Percentiles rank a stretch among this genome's conserved stretches.
Conservation (phyloP, 2,113 vertebrate genomes). For the Siniperca knerii region DNA sequence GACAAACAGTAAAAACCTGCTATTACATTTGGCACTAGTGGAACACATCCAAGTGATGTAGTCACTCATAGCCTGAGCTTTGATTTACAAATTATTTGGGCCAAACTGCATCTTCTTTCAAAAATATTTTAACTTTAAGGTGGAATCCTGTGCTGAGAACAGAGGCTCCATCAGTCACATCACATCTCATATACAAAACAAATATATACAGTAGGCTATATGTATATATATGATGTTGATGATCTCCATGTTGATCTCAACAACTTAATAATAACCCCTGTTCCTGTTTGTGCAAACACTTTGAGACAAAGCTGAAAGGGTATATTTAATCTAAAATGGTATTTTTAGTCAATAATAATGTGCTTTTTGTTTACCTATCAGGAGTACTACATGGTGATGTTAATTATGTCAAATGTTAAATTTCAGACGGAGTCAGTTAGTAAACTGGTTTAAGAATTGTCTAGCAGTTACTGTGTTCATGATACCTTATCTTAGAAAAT, state of each 20-base stretch:
- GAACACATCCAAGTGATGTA: constrained; percentile 46
- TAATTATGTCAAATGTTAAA: neutral
- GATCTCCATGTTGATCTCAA: constrained; percentile 13
- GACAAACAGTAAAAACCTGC: constrained; percentile 22
- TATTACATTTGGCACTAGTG: constrained; percentile 74
- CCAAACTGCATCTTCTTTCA: constrained; percentile 27
- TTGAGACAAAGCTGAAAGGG: constrained; percentile 43
- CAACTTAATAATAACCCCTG: neutral
- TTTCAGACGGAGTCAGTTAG: neutral
- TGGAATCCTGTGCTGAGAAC: constrained; percentile 17
- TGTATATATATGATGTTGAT: neutral
- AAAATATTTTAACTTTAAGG: constrained; percentile 26
- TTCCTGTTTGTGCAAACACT: constrained; percentile 33
- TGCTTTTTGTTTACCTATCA: constrained; percentile 6
- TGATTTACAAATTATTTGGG: constrained; percentile 44
- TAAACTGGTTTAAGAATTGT: neutral
- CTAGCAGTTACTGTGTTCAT: neutral
- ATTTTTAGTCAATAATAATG: neutral
- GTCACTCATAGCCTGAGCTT: constrained; percentile 60
- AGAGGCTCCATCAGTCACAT: constrained; percentile 4
- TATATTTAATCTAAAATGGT: constrained; percentile 2
- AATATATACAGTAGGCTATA: neutral
- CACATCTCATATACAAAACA: constrained; percentile 29
- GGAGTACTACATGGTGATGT: neutral
- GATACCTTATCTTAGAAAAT: neutral